phyloP scores from a whole-genome alignment of 1,140 invertebrate genomes.

The Cydia strobilella region DNA sequence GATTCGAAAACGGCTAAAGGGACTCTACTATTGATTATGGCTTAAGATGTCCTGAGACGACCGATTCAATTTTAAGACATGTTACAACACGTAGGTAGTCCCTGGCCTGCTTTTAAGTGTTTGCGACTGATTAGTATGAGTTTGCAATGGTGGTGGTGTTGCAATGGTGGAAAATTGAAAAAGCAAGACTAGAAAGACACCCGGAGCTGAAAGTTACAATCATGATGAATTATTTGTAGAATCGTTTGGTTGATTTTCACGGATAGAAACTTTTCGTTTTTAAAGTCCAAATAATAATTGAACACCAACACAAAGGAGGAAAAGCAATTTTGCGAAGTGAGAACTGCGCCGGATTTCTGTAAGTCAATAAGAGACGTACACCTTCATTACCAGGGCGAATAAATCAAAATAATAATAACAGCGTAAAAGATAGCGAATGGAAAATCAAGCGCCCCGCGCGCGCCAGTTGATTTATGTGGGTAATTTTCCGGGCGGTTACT shows the following conservation, averaged over 20 bases:
- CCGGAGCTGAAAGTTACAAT: neutral
- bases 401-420: constrained; percentile 78
- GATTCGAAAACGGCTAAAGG: constrained; percentile 34
- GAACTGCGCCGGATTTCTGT: constrained; percentile 55
- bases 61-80: neutral
- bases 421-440: constrained; percentile 75
- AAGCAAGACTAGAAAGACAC: no score
- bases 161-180: no score
- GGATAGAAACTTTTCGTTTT: neutral
- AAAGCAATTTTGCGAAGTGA: constrained; percentile 48
- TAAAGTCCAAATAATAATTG: constrained; percentile 19
- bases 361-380: constrained; percentile 66
- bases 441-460: constrained; percentile 66
- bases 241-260: neutral
- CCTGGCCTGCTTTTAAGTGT: neutral
- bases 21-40: constrained; percentile 47
- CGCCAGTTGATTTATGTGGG: constrained; percentile 69
- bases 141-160: neutral
- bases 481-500: constrained; percentile 76
- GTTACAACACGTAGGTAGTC: neutral
- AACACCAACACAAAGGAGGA: constrained; percentile 33
- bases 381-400: constrained; percentile 71
- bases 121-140: neutral
- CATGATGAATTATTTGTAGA: neutral
- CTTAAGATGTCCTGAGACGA: constrained; percentile 33